phyloP scores from a whole-genome alignment of 2,797 vertebrate genomes.

The Sebastes kiyomatsui region DNA sequence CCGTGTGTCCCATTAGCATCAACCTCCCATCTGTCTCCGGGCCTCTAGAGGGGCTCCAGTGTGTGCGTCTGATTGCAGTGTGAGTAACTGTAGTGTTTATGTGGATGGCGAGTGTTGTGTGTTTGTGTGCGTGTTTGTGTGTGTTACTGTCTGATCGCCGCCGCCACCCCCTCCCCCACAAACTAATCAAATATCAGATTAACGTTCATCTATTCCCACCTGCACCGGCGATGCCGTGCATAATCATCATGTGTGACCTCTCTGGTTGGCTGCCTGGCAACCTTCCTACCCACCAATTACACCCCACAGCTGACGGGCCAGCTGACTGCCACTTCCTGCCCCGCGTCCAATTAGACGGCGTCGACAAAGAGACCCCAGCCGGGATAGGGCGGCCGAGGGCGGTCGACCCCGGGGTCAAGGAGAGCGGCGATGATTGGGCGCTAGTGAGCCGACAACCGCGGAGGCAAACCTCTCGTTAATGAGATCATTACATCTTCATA shows the following conservation, averaged over 20 bases:
- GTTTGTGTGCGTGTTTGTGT: neutral
- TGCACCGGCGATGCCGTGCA: slow-evolving; percentile 21
- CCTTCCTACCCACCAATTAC: slow-evolving; percentile 50
- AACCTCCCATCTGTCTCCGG: slow-evolving; percentile 72
- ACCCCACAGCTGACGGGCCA: slow-evolving; percentile 38
- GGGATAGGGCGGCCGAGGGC: neutral
- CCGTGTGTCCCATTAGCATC: slow-evolving; percentile 68
- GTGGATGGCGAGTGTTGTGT: neutral
- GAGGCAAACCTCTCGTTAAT: slow-evolving; percentile 44
- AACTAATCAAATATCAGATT: slow-evolving; percentile 70
- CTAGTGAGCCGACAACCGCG: neutral
- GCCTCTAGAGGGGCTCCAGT: slow-evolving; percentile 47
- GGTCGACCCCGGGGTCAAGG: slow-evolving; percentile 18
- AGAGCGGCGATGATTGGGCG: slow-evolving; percentile 28
- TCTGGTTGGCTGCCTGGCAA: slow-evolving; percentile 51
- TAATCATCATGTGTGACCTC: slow-evolving; percentile 55
- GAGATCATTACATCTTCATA: slow-evolving; percentile 56
- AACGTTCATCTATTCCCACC: slow-evolving; percentile 63
- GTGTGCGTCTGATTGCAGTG: neutral
- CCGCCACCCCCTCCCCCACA: neutral
- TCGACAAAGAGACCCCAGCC: neutral
- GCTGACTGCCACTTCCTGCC: slow-evolving; percentile 62
- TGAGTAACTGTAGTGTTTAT: neutral
- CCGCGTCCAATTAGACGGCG: slow-evolving; percentile 49
- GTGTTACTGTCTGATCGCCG: neutral